Evolutionary conservation across 23 tunicate genomes (phyloP).

Genomic region (Aplidium turbinatum): DNA sequence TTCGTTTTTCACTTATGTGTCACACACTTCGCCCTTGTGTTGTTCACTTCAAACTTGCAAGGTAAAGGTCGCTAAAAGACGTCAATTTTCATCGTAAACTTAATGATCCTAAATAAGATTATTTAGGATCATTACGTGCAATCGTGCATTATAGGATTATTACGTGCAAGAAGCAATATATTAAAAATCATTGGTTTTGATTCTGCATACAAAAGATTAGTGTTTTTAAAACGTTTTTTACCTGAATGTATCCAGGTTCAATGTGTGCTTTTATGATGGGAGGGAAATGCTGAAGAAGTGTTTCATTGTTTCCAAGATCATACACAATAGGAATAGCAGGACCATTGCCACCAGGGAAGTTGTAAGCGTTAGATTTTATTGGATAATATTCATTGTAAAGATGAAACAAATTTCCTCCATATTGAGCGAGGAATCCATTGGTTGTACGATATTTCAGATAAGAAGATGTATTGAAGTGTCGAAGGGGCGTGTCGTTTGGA

Average conservation of each 20-base stretch:
- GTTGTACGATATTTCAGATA: conserved; percentile 50
- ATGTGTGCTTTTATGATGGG: not conserved
- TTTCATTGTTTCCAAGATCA: conserved; percentile 19
- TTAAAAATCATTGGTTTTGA: no score
- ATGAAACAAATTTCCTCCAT: conserved; percentile 58
- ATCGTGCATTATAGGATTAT: no score
- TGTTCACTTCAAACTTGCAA: no score
- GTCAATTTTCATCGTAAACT: no score
- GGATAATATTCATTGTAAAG: conserved; percentile 50
- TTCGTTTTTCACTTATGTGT: no score
- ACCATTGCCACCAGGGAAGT: conserved; percentile 43
- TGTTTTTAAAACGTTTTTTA: no score
- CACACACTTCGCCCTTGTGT: no score
- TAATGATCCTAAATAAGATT: no score
- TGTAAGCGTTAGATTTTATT: conserved; percentile 33
- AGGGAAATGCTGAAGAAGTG: not conserved
- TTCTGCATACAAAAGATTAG: no score
- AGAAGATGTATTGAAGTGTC: conserved; percentile 18
- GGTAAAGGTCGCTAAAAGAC: no score
- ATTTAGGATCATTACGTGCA: no score
- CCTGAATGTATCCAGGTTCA: conserved; percentile 34
- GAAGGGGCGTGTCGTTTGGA: conserved; percentile 59
- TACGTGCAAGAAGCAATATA: no score
- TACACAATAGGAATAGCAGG: conserved; percentile 53
- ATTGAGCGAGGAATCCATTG: conserved; percentile 36